Evolutionary conservation across 1,140 invertebrate genomes (phyloP).

Genomic region (Brachionus paranguensis): DNA sequence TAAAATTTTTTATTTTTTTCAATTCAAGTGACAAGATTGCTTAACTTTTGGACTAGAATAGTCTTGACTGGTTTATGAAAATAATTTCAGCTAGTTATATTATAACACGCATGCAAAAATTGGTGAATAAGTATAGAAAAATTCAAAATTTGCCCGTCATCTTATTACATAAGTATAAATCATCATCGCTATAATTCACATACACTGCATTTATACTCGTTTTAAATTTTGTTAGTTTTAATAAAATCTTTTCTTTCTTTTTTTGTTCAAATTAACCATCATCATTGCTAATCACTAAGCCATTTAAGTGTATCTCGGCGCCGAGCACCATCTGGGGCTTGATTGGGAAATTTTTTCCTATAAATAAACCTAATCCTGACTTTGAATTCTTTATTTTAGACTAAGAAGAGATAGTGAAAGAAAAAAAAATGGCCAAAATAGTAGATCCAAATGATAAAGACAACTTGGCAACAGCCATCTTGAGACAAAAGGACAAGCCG

Average conservation of each 20-base stretch:
- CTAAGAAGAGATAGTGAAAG: not conserved
- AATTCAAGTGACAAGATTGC: too few relatives aligned
- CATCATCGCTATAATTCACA: not conserved
- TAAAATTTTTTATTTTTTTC: too few relatives aligned
- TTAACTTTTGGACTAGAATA: not conserved
- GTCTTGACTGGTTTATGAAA: not conserved
- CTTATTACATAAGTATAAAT: not conserved
- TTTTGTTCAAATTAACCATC: not conserved
- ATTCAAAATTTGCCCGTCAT: slow-evolving; percentile 31
- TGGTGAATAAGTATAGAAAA: not conserved
- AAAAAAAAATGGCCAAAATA: slow-evolving; percentile 32
- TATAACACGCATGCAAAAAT: not conserved
- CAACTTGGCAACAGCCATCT: slow-evolving; percentile 93
- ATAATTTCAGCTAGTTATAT: not conserved
- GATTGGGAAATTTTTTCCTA: slow-evolving; percentile 3
- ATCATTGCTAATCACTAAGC: not conserved
- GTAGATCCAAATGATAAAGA: slow-evolving; percentile 57
- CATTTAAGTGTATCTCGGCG: not conserved
- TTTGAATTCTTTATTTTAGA: not conserved
- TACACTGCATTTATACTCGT: not conserved
- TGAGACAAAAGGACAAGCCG: slow-evolving; percentile 92
- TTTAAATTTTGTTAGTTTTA: not conserved
- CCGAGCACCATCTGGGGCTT: not conserved
- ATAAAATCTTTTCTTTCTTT: not conserved
- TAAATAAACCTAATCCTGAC: not conserved